Conservation (phyloP, 2,888 invertebrate genomes). For the Allygus modestus region DNA sequence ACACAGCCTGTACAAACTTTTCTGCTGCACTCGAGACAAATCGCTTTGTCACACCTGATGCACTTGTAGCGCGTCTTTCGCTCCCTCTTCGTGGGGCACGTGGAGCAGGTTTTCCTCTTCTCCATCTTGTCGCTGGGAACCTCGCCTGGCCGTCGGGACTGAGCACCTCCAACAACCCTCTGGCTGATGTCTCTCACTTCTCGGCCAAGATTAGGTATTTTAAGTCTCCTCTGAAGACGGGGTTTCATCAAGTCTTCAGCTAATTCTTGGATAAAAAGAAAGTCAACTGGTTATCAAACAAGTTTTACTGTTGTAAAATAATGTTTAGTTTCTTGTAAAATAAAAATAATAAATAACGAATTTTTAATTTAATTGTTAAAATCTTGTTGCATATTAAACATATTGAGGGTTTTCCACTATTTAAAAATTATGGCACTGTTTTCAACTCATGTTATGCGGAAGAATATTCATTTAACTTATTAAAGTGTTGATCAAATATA, state of each 20-base stretch:
- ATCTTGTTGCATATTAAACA: too few species aligned
- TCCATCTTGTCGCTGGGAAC: constrained; percentile 55
- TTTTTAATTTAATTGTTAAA: too few species aligned
- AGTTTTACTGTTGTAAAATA: too few species aligned
- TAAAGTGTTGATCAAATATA: too few species aligned
- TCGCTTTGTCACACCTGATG: constrained; percentile 27
- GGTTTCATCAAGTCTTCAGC: constrained; percentile 27
- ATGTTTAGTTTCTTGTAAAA: too few species aligned
- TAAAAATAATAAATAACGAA: too few species aligned
- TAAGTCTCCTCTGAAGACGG: neutral
- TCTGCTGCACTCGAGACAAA: constrained; percentile 52
- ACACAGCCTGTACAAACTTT: constrained; percentile 50
- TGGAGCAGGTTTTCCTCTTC: constrained; percentile 55
- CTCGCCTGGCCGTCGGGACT: neutral
- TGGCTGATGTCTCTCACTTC: constrained; percentile 8
- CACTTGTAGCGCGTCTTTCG: constrained; percentile 51
- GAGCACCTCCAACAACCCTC: constrained; percentile 13
- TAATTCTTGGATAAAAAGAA: too few species aligned
- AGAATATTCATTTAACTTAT: too few species aligned
- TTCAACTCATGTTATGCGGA: too few species aligned
- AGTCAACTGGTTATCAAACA: too few species aligned
- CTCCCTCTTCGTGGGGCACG: constrained; percentile 44
- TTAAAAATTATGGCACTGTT: too few species aligned
- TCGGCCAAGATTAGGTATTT: constrained; percentile 10
- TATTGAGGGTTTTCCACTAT: too few species aligned